Evolutionary conservation across 2,888 invertebrate species (phyloP).

Genomic region (Ornithoptera alexandrae): DNA sequence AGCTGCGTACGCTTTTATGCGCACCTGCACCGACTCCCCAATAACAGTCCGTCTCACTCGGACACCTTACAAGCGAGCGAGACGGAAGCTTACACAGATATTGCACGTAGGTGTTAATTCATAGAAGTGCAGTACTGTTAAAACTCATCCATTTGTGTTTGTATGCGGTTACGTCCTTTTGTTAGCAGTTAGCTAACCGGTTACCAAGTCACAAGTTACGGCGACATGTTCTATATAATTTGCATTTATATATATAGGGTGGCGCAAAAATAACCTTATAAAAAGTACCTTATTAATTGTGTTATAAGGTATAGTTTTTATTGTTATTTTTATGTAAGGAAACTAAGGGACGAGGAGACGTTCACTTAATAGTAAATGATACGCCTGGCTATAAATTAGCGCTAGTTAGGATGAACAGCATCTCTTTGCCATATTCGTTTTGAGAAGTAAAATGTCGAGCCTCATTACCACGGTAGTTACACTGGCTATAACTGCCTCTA

Average conservation of each 20-base stretch:
- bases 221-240: not conserved
- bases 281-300: too few species aligned
- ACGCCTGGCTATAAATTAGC: too few species aligned
- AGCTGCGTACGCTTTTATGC: constrained; percentile 34
- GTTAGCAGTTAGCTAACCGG: constrained; percentile 32
- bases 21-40: constrained; percentile 40
- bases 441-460: too few species aligned
- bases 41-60: constrained; percentile 40
- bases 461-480: too few species aligned
- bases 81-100: constrained; percentile 37
- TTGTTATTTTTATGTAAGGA: too few species aligned
- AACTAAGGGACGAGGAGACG: too few species aligned
- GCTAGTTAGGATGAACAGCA: too few species aligned
- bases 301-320: too few species aligned
- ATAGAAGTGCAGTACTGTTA: constrained; percentile 46
- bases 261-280: too few species aligned
- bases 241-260: not conserved
- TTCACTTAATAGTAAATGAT: too few species aligned
- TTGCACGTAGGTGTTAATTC: constrained; percentile 58
- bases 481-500: too few species aligned
- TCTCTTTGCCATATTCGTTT: too few species aligned
- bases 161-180: constrained; percentile 38
- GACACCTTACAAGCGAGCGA: constrained; percentile 35
- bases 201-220: not conserved
- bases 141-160: constrained; percentile 36